Evolutionary conservation across 2,113 vertebrate species (phyloP), one percentile per base, ranked within the genome.

Genomic region (Noturus placidus): DNA sequence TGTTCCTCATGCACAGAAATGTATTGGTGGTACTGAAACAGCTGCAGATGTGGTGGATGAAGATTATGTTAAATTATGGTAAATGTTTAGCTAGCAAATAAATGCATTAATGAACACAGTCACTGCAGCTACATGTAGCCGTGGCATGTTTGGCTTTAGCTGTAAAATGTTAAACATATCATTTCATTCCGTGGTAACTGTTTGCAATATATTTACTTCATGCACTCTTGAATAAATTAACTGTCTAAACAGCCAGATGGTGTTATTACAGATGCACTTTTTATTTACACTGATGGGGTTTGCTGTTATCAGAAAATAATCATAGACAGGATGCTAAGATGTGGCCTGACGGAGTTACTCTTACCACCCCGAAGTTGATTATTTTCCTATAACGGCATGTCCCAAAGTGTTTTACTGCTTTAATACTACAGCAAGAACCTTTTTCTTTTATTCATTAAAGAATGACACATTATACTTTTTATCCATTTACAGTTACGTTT

Each of bases 281-380:
- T 86, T 67, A 69, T 86, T 80, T 86, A 78, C n/a, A 70, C 27
- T 50, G 17, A 69, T 13, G 25, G 13, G 74, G 11, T 77, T 77
- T 27, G 42, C 42, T n/a, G 46, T 77, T 77, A n/a, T 25, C 38
- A 76, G 42, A 27, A 77, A 77, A 50, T n/a, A 52, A 77, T 15
- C 46, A 52, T 6, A 27, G 10, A 77, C 42, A n/a, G 74, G 42
- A 77, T 72, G 33, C 7, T 38, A 20, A 14, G 74, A 77, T 33
- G 77, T 20, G 14, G 17, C 27, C 8, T 3, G 15, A 57, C 9
- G 25, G 1, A 14, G 42, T 50, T 50, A 77, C 11, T n/a, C 38
- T 76, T 50, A 50, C 11, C 46, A 50, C 4, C 42, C 10, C 11
- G 4, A 50, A 50, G 42, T 27, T 50, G 38, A n/a, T n/a, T 27